Evolutionary conservation across 1,140 invertebrate species (phyloP).

Genomic region (Pemphigus obesinymphae): DNA sequence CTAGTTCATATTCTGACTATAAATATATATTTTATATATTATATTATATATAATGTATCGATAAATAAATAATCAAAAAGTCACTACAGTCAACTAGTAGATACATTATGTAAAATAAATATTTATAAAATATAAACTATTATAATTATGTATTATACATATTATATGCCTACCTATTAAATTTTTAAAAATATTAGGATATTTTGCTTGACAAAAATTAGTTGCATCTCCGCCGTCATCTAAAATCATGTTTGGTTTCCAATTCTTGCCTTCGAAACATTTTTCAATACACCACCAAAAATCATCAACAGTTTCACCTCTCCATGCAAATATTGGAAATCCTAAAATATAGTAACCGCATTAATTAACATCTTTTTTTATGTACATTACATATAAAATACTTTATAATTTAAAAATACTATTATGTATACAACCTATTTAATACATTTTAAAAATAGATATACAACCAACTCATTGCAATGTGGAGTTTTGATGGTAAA

Average conservation of each 20-base stretch:
- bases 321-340: conserved; percentile 89
- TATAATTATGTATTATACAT: too few species aligned
- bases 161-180: conserved; percentile 61
- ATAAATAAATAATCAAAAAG: background rate
- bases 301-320: conserved; percentile 92
- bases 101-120: too few species aligned
- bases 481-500: too few species aligned
- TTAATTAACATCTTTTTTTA: too few species aligned
- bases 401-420: too few species aligned
- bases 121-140: conserved; percentile 53
- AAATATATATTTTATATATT: too few species aligned
- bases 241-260: conserved; percentile 98
- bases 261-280: conserved; percentile 83
- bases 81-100: background rate
- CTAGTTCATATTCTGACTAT: too few species aligned
- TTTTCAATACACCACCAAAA: conserved; percentile 99
- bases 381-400: too few species aligned
- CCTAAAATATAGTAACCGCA: conserved; percentile 49
- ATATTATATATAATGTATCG: too few species aligned
- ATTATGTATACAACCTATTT: too few species aligned
- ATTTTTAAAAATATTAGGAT: conserved; percentile 89
- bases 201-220: conserved; percentile 94
- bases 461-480: too few species aligned
- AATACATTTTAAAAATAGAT: too few species aligned
- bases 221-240: conserved; percentile 97